These are phyloP conservation scores for Bombus consobrinus DNA, from an alignment of 1,140 invertebrate species.

Conservation along the genomic window DNA sequence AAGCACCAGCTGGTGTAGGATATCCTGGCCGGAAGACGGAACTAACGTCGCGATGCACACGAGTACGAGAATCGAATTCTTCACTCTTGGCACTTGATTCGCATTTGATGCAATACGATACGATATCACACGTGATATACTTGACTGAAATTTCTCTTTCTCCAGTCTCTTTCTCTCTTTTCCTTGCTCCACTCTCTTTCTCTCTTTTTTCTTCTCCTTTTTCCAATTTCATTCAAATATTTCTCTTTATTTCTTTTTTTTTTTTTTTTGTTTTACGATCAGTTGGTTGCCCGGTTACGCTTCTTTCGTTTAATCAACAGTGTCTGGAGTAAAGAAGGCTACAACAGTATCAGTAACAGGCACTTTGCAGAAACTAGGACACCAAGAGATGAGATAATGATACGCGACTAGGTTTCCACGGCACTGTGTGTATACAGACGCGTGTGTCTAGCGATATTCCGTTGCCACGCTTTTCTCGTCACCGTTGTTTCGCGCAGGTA, in stretches of 20 bases:
- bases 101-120: not conserved
- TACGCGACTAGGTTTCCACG: slow-evolving; percentile 38
- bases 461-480: not conserved
- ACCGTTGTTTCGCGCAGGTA: not conserved
- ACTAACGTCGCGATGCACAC: slow-evolving; percentile 14
- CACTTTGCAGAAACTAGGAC: slow-evolving; percentile 45
- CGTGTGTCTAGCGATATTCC: not conserved
- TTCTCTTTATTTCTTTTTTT: not conserved
- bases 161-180: not conserved
- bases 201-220: not conserved
- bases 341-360: not conserved
- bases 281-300: not conserved
- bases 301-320: not conserved
- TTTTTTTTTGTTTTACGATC: not conserved
- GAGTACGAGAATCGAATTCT: slow-evolving; percentile 51
- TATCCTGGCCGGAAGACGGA: no score
- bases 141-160: not conserved
- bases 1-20: not conserved
- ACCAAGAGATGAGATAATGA: slow-evolving; percentile 14
- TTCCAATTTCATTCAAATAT: not conserved
- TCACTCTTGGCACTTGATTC: slow-evolving; percentile 34
- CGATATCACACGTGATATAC: slow-evolving; percentile 38
- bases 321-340: not conserved
- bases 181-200: not conserved
- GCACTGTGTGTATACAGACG: slow-evolving; percentile 39